Percentiles rank a stretch among this genome's conserved stretches.
Conservation (phyloP, 2,888 invertebrate genomes). For the Agrochola macilenta region DNA sequence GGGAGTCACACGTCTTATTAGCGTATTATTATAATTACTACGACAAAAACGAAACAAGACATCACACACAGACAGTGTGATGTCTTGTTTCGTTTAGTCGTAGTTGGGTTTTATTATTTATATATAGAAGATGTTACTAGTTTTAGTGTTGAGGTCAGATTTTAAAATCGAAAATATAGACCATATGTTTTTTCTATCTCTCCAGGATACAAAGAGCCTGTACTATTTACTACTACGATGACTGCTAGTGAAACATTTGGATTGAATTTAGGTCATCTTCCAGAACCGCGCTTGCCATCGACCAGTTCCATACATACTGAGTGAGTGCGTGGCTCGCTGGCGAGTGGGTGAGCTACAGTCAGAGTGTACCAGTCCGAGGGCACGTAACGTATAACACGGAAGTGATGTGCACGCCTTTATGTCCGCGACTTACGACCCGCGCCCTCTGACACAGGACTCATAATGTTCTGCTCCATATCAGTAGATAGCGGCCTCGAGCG, state of each 20-base stretch:
- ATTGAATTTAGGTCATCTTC: background rate
- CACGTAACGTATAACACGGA: background rate
- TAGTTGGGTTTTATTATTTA: too few species aligned
- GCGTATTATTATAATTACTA: too few species aligned
- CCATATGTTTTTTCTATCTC: too few species aligned
- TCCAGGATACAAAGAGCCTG: background rate
- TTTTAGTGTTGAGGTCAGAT: background rate
- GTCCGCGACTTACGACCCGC: constrained; percentile 4
- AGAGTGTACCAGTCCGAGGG: background rate
- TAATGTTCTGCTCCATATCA: background rate
- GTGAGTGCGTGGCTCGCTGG: background rate
- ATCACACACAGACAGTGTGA: too few species aligned
- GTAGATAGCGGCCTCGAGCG: background rate
- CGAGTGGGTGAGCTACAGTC: background rate
- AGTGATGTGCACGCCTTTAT: background rate
- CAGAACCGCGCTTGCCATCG: too few species aligned
- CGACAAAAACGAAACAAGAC: too few species aligned
- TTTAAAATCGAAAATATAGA: background rate
- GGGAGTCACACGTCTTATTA: too few species aligned
- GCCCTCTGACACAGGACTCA: constrained; percentile 11
- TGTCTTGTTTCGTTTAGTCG: too few species aligned
- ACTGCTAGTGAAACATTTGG: background rate
- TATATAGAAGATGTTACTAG: background rate
- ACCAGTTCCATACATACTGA: too few species aligned
- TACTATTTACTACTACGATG: background rate